Conservation (phyloP, 2,113 vertebrate species). For the Psilopsiagon aymara region DNA sequence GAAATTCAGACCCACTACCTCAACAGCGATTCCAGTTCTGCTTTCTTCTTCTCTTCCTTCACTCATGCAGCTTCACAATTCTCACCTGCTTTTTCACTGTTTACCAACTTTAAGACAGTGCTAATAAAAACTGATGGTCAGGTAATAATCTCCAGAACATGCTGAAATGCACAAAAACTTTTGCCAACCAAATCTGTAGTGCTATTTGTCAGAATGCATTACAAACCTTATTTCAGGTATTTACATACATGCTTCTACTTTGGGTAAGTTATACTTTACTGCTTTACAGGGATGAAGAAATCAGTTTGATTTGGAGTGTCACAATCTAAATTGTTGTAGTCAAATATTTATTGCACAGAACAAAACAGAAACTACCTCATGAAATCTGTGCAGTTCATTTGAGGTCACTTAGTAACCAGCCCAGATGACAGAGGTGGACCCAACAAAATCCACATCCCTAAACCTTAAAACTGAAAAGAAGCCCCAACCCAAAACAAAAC, state of each 20-base stretch:
- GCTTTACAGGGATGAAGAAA: background rate
- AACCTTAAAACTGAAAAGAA: background rate
- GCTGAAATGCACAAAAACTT: background rate
- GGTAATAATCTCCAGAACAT: background rate
- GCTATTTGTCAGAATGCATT: background rate
- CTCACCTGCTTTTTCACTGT: background rate
- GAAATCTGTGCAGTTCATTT: background rate
- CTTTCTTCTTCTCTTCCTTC: background rate
- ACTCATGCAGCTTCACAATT: background rate
- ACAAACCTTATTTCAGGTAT: background rate
- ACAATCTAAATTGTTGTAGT: background rate
- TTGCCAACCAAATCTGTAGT: background rate
- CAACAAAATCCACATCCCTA: background rate
- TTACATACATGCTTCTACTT: background rate
- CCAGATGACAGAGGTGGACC: background rate
- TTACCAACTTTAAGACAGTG: background rate
- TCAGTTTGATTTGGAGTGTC: background rate
- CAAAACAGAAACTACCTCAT: background rate
- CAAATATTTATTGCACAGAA: conserved; percentile 5
- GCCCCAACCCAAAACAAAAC: background rate
- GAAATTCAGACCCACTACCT: background rate
- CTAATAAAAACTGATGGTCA: background rate
- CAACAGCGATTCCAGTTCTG: background rate
- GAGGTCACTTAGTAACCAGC: background rate
- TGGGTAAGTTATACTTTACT: background rate